These are phyloP conservation scores for Xestia sexstrigata DNA, from an alignment of 2,888 invertebrate species.

Conservation along the genomic window DNA sequence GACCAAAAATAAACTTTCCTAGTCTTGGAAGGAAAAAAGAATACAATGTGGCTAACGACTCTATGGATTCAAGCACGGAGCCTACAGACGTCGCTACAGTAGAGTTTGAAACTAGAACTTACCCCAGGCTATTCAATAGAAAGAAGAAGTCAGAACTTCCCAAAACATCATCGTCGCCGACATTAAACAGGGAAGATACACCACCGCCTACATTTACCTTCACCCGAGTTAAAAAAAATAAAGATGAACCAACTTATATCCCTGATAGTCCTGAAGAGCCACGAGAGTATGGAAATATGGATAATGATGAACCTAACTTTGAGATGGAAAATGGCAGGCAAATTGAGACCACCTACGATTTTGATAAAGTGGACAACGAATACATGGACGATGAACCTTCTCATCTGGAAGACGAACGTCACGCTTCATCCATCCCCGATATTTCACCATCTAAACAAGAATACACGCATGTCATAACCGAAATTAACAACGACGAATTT, in stretches of 20 bases:
- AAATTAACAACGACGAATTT: constrained; percentile 97
- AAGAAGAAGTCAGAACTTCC: constrained; percentile 85
- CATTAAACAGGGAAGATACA: constrained; percentile 89
- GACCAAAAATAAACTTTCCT: constrained; percentile 92
- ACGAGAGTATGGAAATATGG: constrained; percentile 87
- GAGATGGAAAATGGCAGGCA: constrained; percentile 82
- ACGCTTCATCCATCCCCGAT: constrained; percentile 77
- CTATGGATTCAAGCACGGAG: constrained; percentile 81
- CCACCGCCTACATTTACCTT: constrained; percentile 92
- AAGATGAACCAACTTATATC: constrained; percentile 84
- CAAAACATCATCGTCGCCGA: constrained; percentile 90
- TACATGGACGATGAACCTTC: constrained; percentile 88
- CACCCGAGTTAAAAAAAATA: constrained; percentile 91
- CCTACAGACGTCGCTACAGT: constrained; percentile 90
- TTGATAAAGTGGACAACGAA: constrained; percentile 90
- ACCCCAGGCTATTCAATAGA: constrained; percentile 93
- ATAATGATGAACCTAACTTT: constrained; percentile 77
- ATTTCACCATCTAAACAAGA: constrained; percentile 86
- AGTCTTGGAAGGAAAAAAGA: constrained; percentile 90
- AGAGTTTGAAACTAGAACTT: constrained; percentile 94
- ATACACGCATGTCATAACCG: constrained; percentile 93
- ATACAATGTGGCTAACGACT: constrained; percentile 79
- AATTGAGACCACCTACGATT: constrained; percentile 87
- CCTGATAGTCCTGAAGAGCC: constrained; percentile 85
- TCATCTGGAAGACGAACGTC: constrained; percentile 72